Base-by-base conservation (phyloP, 1,140 invertebrate genomes). In the Atta texana region DNA sequence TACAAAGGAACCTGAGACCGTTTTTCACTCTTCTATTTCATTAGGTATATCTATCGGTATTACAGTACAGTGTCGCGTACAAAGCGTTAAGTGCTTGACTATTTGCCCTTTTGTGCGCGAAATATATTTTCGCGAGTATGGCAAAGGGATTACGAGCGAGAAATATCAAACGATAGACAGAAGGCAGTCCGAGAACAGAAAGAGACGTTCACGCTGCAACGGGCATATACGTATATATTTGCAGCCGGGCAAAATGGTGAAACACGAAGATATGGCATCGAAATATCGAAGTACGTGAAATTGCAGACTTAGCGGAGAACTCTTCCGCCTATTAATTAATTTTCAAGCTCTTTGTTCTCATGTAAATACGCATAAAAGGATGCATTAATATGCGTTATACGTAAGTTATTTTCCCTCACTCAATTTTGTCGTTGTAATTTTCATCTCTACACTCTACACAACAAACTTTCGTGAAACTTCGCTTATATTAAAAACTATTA, bases 321-420 rank as follows among this genome's bases (percentile, higher is more conserved):
- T 82, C 34, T 82, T 87, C 14, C 69, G 44, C 28, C 69, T 75
- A 84, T 82, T 88, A 88, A 88, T 82, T 82, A 81, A 78, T n/a
- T 34, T 57, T 51, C 59, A 8, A 24, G 24, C 39, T 12, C 34
- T 14, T 49, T 12, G n/a, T 31, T 24, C 51, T 8, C 21, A 3
- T 21, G 7, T 28, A 53, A 18, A 24, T 31, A 53, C 10, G 18
- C 10, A 16, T 69, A 49, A 69, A 69, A 21, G n/a, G 8, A 39
- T 49, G 5, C 10, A 0, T 76, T 44, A 12, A 34, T 16, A 16
- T 44, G 75, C 34, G 24, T 63, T 14, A n/a, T 31, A 66, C 14
- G 12, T 34, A 77, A 77, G 57, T 72, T 59, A 59, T 28, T 61
- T 55, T 14, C 16, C 18, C 31, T 57, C 18, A n/a, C 1, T 1